These are phyloP conservation scores for Paralichthys olivaceus DNA, from an alignment of 2,113 vertebrate genomes.

Conservation along the genomic window DNA sequence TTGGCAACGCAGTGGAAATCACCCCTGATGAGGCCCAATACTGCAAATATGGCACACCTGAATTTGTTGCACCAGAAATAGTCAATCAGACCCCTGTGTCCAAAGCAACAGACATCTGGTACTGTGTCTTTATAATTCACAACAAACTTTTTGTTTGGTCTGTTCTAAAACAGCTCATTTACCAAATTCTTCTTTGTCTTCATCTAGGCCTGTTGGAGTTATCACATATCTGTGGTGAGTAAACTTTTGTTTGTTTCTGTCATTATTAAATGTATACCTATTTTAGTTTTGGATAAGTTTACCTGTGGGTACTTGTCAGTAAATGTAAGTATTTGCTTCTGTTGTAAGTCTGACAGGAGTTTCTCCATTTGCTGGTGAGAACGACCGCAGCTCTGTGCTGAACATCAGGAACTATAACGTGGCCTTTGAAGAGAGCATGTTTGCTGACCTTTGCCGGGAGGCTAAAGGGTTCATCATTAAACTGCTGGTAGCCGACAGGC, in stretches of 20 bases:
- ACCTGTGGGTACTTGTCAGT: neutral
- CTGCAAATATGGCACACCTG: constrained; percentile 95
- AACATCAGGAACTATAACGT: constrained; percentile 97
- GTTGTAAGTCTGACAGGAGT: constrained; percentile 90
- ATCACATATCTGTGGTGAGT: constrained; percentile 94
- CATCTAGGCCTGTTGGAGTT: constrained; percentile 91
- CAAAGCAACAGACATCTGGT: constrained; percentile 95
- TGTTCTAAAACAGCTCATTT: neutral
- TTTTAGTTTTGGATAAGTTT: neutral
- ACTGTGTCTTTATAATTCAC: neutral
- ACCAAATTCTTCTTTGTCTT: constrained; percentile 7
- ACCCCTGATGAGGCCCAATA: constrained; percentile 89
- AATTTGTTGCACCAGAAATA: constrained; percentile 96
- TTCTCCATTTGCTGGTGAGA: constrained; percentile 95
- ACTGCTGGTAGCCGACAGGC: constrained; percentile 91
- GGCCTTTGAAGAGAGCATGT: constrained; percentile 95
- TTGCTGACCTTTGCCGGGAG: constrained; percentile 91
- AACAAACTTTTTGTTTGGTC: neutral
- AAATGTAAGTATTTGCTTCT: constrained; percentile 14
- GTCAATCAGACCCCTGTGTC: constrained; percentile 95
- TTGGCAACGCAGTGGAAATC: constrained; percentile 90
- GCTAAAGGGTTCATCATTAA: constrained; percentile 97
- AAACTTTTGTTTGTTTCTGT: neutral
- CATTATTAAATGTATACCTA: neutral
- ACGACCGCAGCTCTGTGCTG: constrained; percentile 91